Conservation (phyloP, 2,113 vertebrate genomes). For the Xerus inauris region DNA sequence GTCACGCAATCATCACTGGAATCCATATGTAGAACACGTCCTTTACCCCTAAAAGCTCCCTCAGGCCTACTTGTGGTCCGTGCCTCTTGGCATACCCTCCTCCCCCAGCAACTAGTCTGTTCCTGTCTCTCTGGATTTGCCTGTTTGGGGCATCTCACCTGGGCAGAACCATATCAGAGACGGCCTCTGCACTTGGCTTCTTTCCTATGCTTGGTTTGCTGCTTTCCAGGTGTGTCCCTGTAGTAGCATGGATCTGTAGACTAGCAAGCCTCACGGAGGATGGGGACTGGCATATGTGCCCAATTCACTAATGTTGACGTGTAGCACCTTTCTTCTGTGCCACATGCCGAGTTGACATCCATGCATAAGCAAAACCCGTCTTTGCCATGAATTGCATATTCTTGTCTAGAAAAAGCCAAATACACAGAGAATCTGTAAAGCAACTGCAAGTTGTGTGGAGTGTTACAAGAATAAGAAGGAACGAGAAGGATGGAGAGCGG, state of each 20-base stretch:
- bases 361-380: neutral
- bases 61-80: neutral
- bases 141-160: neutral
- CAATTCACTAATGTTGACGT: rapidly evolving
- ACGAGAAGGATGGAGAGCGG: neutral
- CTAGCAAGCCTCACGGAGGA: neutral
- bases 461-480: neutral
- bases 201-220: rapidly evolving
- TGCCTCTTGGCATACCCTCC: neutral
- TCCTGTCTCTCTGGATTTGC: neutral
- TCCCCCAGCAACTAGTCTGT: neutral
- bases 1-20: neutral
- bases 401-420: neutral
- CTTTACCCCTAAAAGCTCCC: neutral
- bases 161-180: neutral
- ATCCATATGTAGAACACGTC: neutral
- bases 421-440: neutral
- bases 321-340: rapidly evolving
- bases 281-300: too few species aligned
- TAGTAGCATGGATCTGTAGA: rapidly evolving
- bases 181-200: too few species aligned
- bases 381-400: neutral
- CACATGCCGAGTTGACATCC: rapidly evolving
- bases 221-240: neutral
- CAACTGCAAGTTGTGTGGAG: neutral